Evolutionary conservation across 2,888 invertebrate genomes (phyloP), one percentile per base, ranked within the genome.

Genomic region (Andrena bucephala): DNA sequence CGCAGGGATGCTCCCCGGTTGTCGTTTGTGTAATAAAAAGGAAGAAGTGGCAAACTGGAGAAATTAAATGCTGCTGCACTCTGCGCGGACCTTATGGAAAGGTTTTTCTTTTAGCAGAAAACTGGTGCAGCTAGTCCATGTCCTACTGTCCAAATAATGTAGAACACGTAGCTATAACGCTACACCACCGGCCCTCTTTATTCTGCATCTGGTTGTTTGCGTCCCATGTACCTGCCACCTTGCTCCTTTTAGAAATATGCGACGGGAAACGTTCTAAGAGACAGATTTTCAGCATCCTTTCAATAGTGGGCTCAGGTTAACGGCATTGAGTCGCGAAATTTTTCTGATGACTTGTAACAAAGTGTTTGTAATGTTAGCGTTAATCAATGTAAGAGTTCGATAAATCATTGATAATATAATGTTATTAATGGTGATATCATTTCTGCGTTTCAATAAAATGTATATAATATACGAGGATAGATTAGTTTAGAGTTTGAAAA

Each of bases 91-190:
- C 54, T 5, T 2, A 5, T 20, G 31, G 20, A 8, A 78, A 36
- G 50, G 62, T 52, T 52, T 73, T 48, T 48, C 60, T 16, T 31
- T 50, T 77, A 33, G 48, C 50, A 33, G 42, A 54, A 67, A 71
- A 48, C 52, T 66, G 59, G 52, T 8, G 24, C 31, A 57, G 24
- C 63, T 10, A 42, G 77, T 66, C 57, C 60, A 48, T 66, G 78
- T 70, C 59, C 42, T 31, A 52, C 70, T 42, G 77, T 66, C 70
- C 66, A 77, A 80, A 70, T 77, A 80, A 77, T 42, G 42, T 60
- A 62, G 52, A 70, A 71, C 70, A 20, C 52, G 29, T 6, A 66
- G 20, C 54, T 66, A 31, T 33, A 71, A 60, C 33, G 20, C 27
- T 65, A 42, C 36, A 65, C 20, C 77, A 31, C 20, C 67, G 36